Evolutionary conservation across 2,113 vertebrate genomes (phyloP).

Genomic region (Calyptommatus sinebrachiatus): DNA sequence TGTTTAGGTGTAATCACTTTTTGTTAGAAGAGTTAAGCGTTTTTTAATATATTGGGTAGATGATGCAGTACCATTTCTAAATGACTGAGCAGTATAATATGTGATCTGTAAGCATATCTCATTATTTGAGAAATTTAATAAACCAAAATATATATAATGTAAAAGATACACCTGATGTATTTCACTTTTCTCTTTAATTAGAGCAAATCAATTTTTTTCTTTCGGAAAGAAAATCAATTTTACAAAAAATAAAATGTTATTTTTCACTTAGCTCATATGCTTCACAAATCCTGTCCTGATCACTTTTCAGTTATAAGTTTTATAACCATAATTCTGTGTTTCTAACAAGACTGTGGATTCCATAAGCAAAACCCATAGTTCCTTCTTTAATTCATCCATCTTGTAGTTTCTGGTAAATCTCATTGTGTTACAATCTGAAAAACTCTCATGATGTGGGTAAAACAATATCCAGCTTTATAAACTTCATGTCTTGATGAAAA

Average conservation of each 20-base stretch:
- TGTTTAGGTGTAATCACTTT: constrained; percentile 46
- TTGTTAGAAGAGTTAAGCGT: constrained; percentile 43
- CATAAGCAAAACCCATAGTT: neutral
- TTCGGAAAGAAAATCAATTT: constrained; percentile 26
- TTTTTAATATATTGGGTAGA: constrained; percentile 51
- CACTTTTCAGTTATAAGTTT: neutral
- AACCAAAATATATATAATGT: constrained; percentile 30
- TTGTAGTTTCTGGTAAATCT: neutral
- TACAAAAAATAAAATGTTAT: neutral
- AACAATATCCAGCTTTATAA: neutral
- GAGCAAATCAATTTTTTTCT: constrained; percentile 26
- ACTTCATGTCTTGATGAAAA: neutral
- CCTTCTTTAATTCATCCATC: neutral
- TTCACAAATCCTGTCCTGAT: neutral
- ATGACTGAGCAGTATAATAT: constrained; percentile 49
- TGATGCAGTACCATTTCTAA: constrained; percentile 44
- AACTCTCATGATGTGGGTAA: neutral
- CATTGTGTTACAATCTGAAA: neutral
- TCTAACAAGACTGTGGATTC: neutral
- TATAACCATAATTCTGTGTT: neutral
- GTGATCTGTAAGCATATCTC: constrained; percentile 36
- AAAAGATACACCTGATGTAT: constrained; percentile 37
- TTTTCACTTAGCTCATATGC: neutral
- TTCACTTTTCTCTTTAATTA: constrained; percentile 41
- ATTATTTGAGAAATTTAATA: constrained; percentile 39